These are phyloP conservation scores for Rhynchomys soricoides DNA, from an alignment of 2,113 vertebrate genomes.

Conservation along the genomic window DNA sequence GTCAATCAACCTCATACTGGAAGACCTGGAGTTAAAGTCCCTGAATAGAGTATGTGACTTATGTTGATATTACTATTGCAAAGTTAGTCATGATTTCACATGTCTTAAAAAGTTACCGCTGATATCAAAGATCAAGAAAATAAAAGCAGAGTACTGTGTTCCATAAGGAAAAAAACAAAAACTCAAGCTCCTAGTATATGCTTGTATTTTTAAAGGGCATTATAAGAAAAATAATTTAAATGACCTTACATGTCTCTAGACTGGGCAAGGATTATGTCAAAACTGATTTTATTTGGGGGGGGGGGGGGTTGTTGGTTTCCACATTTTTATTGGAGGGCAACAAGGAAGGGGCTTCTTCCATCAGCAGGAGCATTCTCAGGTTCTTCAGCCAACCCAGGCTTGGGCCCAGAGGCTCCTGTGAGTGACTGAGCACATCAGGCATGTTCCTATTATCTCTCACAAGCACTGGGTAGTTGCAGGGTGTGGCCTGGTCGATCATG, in stretches of 20 bases:
- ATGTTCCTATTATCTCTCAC: no score
- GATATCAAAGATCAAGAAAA: conserved; percentile 47
- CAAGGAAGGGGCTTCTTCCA: no score
- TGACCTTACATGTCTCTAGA: conserved; percentile 33
- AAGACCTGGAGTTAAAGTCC: not conserved
- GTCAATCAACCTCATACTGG: not conserved
- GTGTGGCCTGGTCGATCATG: no score
- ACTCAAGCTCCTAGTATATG: not conserved
- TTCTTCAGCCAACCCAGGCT: no score
- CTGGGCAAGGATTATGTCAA: not conserved
- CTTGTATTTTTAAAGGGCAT: conserved; percentile 53
- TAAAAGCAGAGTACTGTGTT: not conserved
- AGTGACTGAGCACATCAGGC: no score
- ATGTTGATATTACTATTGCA: not conserved
- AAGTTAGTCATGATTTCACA: conserved; percentile 38
- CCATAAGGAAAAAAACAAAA: conserved; percentile 29
- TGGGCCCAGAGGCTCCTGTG: no score
- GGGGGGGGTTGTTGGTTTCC: no score
- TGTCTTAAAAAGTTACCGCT: not conserved
- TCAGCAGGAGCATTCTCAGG: no score
- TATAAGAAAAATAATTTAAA: conserved; percentile 36
- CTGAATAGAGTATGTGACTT: not conserved
- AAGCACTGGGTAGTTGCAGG: no score
- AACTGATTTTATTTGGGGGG: not conserved
- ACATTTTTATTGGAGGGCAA: no score